phyloP scores from a whole-genome alignment of 1,140 invertebrate genomes.

The Cyrtorhinus lividipennis region DNA sequence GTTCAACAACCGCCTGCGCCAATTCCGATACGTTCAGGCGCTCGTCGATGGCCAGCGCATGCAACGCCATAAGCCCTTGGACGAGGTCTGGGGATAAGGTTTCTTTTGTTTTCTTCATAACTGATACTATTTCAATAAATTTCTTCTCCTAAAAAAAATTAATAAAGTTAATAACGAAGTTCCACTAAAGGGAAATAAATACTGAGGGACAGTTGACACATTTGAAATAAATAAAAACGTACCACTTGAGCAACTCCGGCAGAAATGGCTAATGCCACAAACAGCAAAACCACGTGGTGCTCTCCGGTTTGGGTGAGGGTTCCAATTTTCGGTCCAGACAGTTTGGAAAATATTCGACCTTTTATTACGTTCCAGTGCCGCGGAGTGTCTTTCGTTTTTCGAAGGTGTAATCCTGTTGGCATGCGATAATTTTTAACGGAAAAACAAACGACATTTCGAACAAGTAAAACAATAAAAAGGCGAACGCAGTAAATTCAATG shows the following conservation, averaged over 20 bases:
- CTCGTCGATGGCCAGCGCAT: slow-evolving; percentile 30
- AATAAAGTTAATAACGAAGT: no score
- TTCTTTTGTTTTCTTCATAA: slow-evolving; percentile 24
- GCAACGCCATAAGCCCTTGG: slow-evolving; percentile 31
- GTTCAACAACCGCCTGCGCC: slow-evolving; percentile 24
- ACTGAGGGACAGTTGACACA: no score
- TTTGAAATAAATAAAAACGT: no score
- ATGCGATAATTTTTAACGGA: no score
- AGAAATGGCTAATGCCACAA: slow-evolving; percentile 33
- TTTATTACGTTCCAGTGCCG: slow-evolving; percentile 36
- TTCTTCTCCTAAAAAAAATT: slow-evolving; percentile 29
- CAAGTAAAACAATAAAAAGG: no score
- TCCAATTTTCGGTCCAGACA: slow-evolving; percentile 32
- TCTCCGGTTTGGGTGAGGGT: slow-evolving; percentile 32
- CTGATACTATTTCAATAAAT: slow-evolving; percentile 26
- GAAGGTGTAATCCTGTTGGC: slow-evolving; percentile 29
- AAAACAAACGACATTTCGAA: no score
- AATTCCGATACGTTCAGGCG: slow-evolving; percentile 26
- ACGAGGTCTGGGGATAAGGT: slow-evolving; percentile 26
- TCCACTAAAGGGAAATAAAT: no score
- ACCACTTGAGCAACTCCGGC: slow-evolving; percentile 33
- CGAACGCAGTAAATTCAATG: no score
- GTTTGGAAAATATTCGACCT: slow-evolving; percentile 35
- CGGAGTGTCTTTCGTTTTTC: slow-evolving; percentile 28
- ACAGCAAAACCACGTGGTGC: slow-evolving; percentile 34